Percentiles rank a stretch among this genome's conserved stretches.
These are phyloP conservation scores for Poeciliopsis infans DNA, from an alignment of 2,797 vertebrate species.

Conservation along the genomic window DNA sequence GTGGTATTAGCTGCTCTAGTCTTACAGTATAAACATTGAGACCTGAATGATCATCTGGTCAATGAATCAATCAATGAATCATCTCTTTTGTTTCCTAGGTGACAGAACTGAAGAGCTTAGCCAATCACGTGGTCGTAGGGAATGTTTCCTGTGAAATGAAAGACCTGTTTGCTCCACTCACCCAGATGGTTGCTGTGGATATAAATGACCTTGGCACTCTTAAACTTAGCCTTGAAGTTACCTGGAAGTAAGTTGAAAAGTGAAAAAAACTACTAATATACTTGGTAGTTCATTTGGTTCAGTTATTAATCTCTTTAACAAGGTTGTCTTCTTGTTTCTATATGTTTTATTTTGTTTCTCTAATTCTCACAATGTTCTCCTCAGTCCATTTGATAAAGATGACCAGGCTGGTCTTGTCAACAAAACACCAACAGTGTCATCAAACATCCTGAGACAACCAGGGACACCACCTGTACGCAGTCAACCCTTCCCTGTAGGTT, in stretches of 20 bases:
- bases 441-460: constrained; percentile 90
- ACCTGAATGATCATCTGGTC: no score
- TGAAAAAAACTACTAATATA: neutral
- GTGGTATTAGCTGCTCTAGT: neutral
- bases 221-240: constrained; percentile 95
- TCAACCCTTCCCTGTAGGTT: constrained; percentile 88
- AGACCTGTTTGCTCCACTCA: constrained; percentile 91
- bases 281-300: neutral
- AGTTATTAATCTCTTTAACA: neutral
- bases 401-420: constrained; percentile 91
- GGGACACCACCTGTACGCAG: constrained; percentile 92
- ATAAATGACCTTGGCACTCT: constrained; percentile 98
- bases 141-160: constrained; percentile 96
- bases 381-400: constrained; percentile 96
- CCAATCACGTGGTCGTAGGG: constrained; percentile 94
- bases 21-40: neutral
- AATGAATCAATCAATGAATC: neutral
- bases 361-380: neutral
- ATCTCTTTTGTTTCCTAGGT: constrained; percentile 80
- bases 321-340: neutral
- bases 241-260: constrained; percentile 88
- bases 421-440: constrained; percentile 91
- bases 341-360: neutral
- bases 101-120: constrained; percentile 93
- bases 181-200: constrained; percentile 95